phyloP scores from a whole-genome alignment of 2,113 vertebrate genomes.

The Caretta caretta region DNA sequence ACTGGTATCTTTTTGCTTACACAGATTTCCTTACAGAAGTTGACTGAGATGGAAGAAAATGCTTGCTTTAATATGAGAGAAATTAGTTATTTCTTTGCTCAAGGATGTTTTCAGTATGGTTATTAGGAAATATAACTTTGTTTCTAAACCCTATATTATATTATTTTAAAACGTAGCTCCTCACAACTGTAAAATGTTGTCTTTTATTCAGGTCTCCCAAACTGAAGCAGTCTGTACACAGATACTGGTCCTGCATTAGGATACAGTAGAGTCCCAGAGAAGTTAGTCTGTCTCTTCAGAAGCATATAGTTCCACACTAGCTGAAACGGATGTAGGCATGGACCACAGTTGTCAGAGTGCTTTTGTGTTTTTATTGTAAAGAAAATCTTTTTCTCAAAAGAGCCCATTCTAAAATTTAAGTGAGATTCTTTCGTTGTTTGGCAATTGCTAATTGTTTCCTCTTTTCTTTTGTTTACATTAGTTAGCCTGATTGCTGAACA shows the following conservation, averaged over 20 bases:
- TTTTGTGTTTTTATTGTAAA: neutral
- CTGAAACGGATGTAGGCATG: neutral
- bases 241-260: neutral
- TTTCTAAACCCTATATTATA: neutral
- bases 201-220: neutral
- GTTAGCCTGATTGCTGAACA: neutral
- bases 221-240: neutral
- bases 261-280: neutral
- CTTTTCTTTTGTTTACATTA: neutral
- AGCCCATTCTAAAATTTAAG: neutral
- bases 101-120: neutral
- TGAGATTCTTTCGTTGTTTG: neutral
- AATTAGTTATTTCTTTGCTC: neutral
- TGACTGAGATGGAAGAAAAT: neutral
- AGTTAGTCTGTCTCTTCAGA: neutral
- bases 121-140: neutral
- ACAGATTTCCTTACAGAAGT: constrained; percentile 10
- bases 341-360: neutral
- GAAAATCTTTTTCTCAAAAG: neutral
- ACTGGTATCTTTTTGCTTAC: constrained; percentile 10
- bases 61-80: rapidly evolving
- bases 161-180: neutral
- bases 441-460: neutral
- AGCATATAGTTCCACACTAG: neutral
- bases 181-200: neutral